Conservation (phyloP, 2,888 invertebrate genomes). For the Callosobruchus maculatus region DNA sequence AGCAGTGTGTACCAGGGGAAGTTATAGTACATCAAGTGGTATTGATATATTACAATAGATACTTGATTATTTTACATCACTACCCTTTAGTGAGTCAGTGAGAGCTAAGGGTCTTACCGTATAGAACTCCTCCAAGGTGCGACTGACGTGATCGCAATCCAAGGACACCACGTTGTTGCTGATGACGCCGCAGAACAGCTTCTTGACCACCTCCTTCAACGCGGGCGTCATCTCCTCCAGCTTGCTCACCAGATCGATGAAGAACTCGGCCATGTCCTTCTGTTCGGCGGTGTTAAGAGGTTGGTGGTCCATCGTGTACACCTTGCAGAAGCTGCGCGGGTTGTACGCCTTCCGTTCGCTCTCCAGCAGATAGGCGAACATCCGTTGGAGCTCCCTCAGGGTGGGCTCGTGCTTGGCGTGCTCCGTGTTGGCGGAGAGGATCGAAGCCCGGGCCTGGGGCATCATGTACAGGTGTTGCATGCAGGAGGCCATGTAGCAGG, state of each 20-base stretch:
- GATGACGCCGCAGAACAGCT: constrained; percentile 87
- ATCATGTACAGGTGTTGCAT: constrained; percentile 98
- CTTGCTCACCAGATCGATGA: constrained; percentile 93
- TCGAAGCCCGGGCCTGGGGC: constrained; percentile 85
- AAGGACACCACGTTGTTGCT: constrained; percentile 95
- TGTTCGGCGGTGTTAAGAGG: constrained; percentile 94
- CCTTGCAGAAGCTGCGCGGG: constrained; percentile 59
- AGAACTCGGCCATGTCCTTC: constrained; percentile 98
- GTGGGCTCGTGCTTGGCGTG: constrained; percentile 79
- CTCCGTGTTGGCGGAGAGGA: constrained; percentile 69
- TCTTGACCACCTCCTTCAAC: constrained; percentile 83
- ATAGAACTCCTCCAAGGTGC: constrained; percentile 93
- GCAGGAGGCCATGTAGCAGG: constrained; percentile 96
- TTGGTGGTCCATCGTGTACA: constrained; percentile 96
- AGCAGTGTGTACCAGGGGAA: too few species aligned
- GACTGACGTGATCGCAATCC: constrained; percentile 92
- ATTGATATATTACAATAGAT: too few species aligned
- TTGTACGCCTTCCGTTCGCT: constrained; percentile 95
- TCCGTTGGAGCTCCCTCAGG: constrained; percentile 82
- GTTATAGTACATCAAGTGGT: too few species aligned
- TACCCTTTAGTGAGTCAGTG: too few species aligned
- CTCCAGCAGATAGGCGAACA: constrained; percentile 93
- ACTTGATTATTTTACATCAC: too few species aligned
- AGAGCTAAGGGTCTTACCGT: too few species aligned
- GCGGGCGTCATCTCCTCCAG: constrained; percentile 94